Conservation (phyloP, 2,797 vertebrate genomes). For the Acropternis orthonyx region DNA sequence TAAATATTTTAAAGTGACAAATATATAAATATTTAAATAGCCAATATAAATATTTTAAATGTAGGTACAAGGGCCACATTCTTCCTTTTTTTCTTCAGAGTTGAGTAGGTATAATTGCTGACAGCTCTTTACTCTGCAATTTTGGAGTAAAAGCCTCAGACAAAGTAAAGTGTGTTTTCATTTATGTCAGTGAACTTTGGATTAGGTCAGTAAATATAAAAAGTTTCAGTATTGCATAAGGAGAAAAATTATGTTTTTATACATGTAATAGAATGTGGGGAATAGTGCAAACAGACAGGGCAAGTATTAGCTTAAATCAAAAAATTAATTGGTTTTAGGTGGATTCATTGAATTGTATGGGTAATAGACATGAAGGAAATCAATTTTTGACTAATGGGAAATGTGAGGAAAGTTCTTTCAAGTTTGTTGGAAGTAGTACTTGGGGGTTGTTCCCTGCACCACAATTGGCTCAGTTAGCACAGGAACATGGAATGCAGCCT, state of each 20-base stretch:
- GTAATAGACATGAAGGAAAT: not conserved
- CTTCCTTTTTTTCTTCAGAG: not conserved
- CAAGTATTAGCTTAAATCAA: not conserved
- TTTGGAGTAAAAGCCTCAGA: not conserved
- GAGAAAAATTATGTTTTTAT: not conserved
- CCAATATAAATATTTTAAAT: slow-evolving; percentile 67
- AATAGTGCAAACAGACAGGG: not conserved
- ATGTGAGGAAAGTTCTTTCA: not conserved
- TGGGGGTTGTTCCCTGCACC: not conserved
- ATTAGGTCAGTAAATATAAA: not conserved
- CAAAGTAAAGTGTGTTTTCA: not conserved
- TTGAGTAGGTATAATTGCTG: not conserved
- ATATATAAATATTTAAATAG: slow-evolving; percentile 70
- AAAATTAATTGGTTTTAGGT: not conserved
- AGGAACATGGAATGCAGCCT: not conserved
- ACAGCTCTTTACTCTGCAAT: not conserved
- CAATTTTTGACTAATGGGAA: not conserved
- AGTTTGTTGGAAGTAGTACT: not conserved
- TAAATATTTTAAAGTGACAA: slow-evolving; percentile 66
- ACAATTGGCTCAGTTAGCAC: not conserved
- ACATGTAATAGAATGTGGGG: not conserved
- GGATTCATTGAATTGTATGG: not conserved
- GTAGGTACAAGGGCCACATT: not conserved
- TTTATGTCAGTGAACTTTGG: not conserved
- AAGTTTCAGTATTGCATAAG: not conserved